Base-by-base conservation (phyloP, 2,797 vertebrate genomes). In the Catharus ustulatus region DNA sequence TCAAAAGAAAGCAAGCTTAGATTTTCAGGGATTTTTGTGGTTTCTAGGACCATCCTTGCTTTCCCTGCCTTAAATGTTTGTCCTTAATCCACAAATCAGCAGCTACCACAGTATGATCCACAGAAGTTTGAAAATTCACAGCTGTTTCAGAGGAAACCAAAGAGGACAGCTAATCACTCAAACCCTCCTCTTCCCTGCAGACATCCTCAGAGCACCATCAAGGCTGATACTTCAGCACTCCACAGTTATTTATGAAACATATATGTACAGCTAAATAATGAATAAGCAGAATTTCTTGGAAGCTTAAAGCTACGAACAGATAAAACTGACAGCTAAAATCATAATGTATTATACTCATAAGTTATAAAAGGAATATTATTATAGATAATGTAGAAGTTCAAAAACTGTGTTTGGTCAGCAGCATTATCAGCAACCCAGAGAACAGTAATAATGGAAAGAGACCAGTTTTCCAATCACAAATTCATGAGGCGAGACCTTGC, bases 301-400 rank as follows among this genome's bases (percentile, higher is more conserved):
- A 22, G 24, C 6, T 72, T 10, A 76, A 58, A 67, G 7, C 8
- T 30, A 43, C 23, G 36, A 84, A 64, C 12, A 40, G 15, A 13
- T 66, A 55, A 57, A 89, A 84, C 13, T 36, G 23, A 59, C 38
- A 64, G 30, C 38, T 66, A 32, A 64, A 75, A 57, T 15, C 6
- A 59, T 40, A 51, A 74, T 5, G 2, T 15, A 22, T n/a, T 52
- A 30, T n/a, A 19, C 18, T 57, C 11, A 19, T 10, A 52, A 46
- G 9, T 20, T 32, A 32, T 1, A 46, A 36, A 61, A 75, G 1
- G 8, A 67, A 3, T 2, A 22, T 9, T n/a, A 24, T 23, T 67
- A 29, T 0, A 36, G 10, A 40, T 46, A 30, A 30, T 1, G 0
- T 23, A 57, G 11, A 30, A 30, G 5, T 52, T 46, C 2, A 72